A percentile compares a stretch with the other conserved stretches of the same genome.
phyloP scores from a whole-genome alignment of 2,113 vertebrate species.

The Anarrhichthys ocellatus region DNA sequence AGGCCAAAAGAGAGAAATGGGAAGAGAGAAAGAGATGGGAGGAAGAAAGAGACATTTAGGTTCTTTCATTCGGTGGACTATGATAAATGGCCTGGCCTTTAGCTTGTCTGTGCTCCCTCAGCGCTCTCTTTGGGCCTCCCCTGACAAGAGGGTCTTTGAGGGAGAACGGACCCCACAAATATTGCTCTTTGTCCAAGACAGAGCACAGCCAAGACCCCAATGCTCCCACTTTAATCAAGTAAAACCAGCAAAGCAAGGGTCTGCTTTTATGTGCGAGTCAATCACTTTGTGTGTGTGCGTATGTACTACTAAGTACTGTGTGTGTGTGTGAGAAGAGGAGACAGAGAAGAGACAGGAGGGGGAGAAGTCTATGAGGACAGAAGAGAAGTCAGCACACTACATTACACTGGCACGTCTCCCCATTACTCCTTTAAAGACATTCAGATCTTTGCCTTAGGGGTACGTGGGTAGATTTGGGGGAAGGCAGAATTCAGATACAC shows the following conservation, averaged over 20 bases:
- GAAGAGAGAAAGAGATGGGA: constrained; percentile 70
- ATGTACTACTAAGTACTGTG: constrained; percentile 30
- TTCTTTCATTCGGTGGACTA: constrained; percentile 94
- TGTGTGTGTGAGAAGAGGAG: constrained; percentile 31
- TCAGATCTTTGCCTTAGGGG: constrained; percentile 79
- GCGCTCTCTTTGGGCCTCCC: constrained; percentile 86
- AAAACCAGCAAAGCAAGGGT: constrained; percentile 78
- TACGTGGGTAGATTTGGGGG: constrained; percentile 80
- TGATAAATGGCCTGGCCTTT: constrained; percentile 96
- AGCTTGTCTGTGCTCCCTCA: constrained; percentile 86
- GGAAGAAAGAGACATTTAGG: constrained; percentile 95
- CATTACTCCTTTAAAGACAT: constrained; percentile 77
- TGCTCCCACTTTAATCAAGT: constrained; percentile 81
- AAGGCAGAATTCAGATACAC: constrained; percentile 74
- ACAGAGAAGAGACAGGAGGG: constrained; percentile 49
- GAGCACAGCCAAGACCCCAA: constrained; percentile 77
- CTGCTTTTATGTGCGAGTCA: constrained; percentile 73
- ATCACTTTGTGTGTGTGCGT: constrained; percentile 58
- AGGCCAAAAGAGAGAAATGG: constrained; percentile 49
- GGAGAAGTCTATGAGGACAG: constrained; percentile 61
- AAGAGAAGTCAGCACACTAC: constrained; percentile 74
- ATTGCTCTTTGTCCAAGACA: constrained; percentile 81
- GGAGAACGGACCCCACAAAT: constrained; percentile 83
- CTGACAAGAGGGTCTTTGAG: constrained; percentile 86
- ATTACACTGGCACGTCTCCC: constrained; percentile 78